These are phyloP conservation scores for Pipistrellus pygmaeus DNA, from an alignment of 2,797 vertebrate species.

Conservation along the genomic window DNA sequence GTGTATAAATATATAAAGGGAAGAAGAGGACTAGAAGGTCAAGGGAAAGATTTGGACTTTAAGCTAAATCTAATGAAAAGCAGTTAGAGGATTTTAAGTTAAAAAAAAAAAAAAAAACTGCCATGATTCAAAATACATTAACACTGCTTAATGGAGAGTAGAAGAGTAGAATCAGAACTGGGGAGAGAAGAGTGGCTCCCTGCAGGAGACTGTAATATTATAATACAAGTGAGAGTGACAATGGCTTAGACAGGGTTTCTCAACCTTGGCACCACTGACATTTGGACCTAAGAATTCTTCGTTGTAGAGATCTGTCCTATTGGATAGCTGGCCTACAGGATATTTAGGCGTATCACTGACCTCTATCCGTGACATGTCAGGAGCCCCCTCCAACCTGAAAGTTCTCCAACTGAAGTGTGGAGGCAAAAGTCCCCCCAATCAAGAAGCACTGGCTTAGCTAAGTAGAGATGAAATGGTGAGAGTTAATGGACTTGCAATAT, in stretches of 20 bases:
- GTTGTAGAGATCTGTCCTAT: neutral
- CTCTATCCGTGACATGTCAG: neutral
- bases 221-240: neutral
- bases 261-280: neutral
- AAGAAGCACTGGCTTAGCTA: neutral
- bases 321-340: neutral
- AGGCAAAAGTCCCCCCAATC: neutral
- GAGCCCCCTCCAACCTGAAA: neutral
- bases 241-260: neutral
- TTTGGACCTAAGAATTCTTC: neutral
- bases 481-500: neutral
- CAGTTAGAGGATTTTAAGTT: neutral
- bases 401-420: neutral
- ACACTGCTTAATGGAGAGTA: neutral
- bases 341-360: neutral
- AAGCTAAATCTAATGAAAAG: slow-evolving; percentile 34
- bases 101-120: neutral
- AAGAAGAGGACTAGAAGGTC: neutral
- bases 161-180: neutral
- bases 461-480: neutral
- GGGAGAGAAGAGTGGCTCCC: neutral
- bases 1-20: neutral
- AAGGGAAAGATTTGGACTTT: neutral
- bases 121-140: neutral
- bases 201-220: neutral